Conservation (phyloP, 2,113 vertebrate genomes). For the Budorcas taxicolor region DNA sequence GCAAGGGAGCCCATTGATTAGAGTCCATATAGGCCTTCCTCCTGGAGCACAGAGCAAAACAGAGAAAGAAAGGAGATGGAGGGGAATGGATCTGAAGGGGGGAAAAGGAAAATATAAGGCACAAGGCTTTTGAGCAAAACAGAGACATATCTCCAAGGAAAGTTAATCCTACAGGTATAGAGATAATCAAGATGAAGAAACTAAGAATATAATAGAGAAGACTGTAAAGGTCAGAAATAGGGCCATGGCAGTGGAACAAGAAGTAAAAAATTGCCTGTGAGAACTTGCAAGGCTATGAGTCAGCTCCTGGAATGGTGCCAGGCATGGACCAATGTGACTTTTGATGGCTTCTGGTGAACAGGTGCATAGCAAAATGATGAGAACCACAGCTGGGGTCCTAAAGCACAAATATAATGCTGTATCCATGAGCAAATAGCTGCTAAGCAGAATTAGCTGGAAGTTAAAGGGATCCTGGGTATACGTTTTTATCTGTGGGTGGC, state of each 20-base stretch:
- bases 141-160: not conserved
- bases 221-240: not conserved
- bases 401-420: not conserved
- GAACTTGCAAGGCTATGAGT: not conserved
- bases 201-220: not conserved
- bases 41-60: not conserved
- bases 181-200: not conserved
- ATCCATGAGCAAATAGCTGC: not conserved
- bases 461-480: not conserved
- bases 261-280: not conserved
- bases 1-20: not conserved
- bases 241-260: not conserved
- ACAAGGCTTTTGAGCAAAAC: not conserved
- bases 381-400: not conserved
- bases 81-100: not conserved
- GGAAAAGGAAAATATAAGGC: not conserved
- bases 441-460: not conserved
- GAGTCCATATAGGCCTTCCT: not conserved
- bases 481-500: not conserved
- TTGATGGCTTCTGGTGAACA: not conserved
- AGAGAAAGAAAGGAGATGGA: not conserved
- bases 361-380: rapidly evolving
- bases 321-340: not conserved
- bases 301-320: not conserved
- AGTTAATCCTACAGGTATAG: not conserved